Evolutionary conservation across 2,797 vertebrate species (phyloP), one percentile per base, ranked within the genome.

Genomic region (Labeo calbasu): DNA sequence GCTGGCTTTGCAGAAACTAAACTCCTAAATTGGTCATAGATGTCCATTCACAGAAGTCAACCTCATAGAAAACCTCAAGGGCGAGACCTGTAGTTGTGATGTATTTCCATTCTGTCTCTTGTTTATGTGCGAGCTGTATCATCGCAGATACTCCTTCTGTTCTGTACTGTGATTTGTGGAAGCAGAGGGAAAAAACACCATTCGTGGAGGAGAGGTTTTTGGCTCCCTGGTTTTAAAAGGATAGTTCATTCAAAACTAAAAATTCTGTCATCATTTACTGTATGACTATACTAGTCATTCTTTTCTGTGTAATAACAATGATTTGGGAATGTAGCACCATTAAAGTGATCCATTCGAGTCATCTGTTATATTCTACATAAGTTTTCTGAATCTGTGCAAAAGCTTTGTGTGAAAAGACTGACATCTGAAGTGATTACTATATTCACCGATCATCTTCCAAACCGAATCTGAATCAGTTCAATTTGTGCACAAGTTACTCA

Each of bases 1-100:
- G 85, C 86, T 86, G 71, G 80, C 75, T 87, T 83, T 71, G 86
- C 86, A 86, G 77, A 88, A 88, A 82, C 72, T 79, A 84, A 79
- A 25, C 53, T 55, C n/a, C 43, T 73, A 84, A 79, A 89, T 86
- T 87, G 81, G 75, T 83, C 86, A 68, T 68, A 51, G 82, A 87
- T 65, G 85, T 86, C 82, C 81, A 85, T 89, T 83, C 72, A 59
- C 53, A 23, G 65, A 86, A 86, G 79, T 82, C 79, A 84, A 83
- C 40, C 79, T 84, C 79, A 77, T 28, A 23, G 32, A 53, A 72
- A 86, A 84, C 66, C 86, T 89, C 86, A 88, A 90, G 88, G 85
- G 85, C 65, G 69, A 87, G 78, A 50, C 55, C 69, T 68, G 46
- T 40, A 43, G 32, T 43, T 66, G 75, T 86, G 79, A 86, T 86